phyloP scores from a whole-genome alignment of 2,797 vertebrate genomes.

The Pangasius macronema region DNA sequence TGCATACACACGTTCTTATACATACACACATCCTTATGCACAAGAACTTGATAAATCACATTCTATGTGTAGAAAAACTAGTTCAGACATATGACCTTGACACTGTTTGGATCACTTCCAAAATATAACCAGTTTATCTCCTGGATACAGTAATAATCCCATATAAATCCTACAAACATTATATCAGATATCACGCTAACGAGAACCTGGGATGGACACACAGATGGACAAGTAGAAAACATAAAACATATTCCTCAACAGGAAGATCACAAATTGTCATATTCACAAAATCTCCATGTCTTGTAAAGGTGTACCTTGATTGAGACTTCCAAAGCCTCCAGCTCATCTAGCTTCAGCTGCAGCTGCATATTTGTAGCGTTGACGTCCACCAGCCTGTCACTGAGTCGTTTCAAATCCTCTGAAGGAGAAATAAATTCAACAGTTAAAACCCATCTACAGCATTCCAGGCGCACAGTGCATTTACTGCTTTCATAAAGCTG shows the following conservation, averaged over 20 bases:
- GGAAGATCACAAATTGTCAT: neutral
- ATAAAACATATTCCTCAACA: neutral
- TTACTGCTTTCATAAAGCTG: neutral
- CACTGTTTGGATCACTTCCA: neutral
- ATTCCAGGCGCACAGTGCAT: too few relatives aligned
- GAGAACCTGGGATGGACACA: neutral
- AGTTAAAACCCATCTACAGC: too few relatives aligned
- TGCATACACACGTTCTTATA: too few relatives aligned
- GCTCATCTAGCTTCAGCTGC: slow-evolving; percentile 90
- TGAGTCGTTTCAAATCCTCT: slow-evolving; percentile 91
- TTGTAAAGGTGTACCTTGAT: slow-evolving; percentile 78
- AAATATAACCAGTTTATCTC: neutral
- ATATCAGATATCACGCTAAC: neutral
- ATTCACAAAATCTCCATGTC: neutral
- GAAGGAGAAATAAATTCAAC: slow-evolving; percentile 25
- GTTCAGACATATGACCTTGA: neutral
- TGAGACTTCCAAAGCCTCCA: slow-evolving; percentile 89
- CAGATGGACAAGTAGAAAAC: neutral
- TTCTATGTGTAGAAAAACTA: too few relatives aligned
- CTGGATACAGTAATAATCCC: neutral
- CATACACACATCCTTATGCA: too few relatives aligned
- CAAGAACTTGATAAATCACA: too few relatives aligned
- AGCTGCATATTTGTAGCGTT: slow-evolving; percentile 84
- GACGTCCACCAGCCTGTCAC: slow-evolving; percentile 87
- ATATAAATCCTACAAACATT: neutral